These are phyloP conservation scores for Pseudocheirus occidentalis DNA, from an alignment of 2,797 vertebrate genomes.

Conservation along the genomic window DNA sequence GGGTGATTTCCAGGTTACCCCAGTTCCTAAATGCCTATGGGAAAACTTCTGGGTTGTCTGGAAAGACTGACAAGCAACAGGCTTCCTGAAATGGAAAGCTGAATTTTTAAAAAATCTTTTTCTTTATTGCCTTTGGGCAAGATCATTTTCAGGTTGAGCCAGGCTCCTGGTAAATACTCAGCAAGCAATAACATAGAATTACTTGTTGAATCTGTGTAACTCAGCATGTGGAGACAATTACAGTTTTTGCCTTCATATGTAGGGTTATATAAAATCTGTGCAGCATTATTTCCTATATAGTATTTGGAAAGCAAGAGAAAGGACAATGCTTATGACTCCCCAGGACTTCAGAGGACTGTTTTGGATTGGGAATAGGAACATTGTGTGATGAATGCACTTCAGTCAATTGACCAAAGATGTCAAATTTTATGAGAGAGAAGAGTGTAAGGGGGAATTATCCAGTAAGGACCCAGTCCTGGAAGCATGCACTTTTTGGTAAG, in stretches of 20 bases:
- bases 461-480: not conserved
- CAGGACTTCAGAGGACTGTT: not conserved
- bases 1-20: not conserved
- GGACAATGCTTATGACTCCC: not conserved
- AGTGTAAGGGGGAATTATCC: not conserved
- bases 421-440: not conserved
- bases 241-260: not conserved
- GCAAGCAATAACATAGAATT: not conserved
- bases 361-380: not conserved
- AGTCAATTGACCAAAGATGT: not conserved
- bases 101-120: not conserved
- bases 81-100: not conserved
- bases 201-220: too few relatives aligned
- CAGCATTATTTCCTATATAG: not conserved
- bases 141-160: not conserved
- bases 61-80: not conserved
- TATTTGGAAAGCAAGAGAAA: not conserved
- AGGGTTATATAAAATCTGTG: not conserved
- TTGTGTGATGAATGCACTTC: not conserved
- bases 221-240: too few relatives aligned
- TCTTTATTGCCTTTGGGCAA: not conserved
- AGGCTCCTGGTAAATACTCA: not conserved
- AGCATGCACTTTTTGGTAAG: not conserved
- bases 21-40: not conserved
- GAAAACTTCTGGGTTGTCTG: not conserved